Evolutionary conservation across 2,113 vertebrate species (phyloP).

Genomic region (Prochilodus magdalenae): DNA sequence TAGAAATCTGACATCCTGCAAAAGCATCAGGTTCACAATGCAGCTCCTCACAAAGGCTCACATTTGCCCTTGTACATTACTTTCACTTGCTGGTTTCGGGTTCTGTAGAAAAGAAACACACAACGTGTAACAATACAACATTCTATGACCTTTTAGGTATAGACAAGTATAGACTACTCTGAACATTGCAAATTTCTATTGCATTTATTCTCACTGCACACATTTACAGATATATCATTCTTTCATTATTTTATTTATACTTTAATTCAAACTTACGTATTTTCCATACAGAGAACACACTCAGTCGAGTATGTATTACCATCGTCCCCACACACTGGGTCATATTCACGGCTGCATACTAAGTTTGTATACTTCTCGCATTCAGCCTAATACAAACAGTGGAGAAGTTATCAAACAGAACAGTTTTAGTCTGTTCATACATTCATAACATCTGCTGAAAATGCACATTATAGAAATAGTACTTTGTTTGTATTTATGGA

Average conservation of each 20-base stretch:
- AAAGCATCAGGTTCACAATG: not conserved
- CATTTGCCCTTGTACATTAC: slow-evolving; percentile 31
- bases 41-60: not conserved
- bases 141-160: too few relatives aligned
- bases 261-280: slow-evolving; percentile 13
- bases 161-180: too few relatives aligned
- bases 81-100: slow-evolving; percentile 3
- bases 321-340: slow-evolving; percentile 43
- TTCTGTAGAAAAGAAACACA: not conserved
- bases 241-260: too few relatives aligned
- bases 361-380: slow-evolving; percentile 16
- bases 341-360: slow-evolving; percentile 26
- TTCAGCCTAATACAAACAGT: slow-evolving; percentile 13
- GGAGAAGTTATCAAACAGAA: not conserved
- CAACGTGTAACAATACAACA: too few relatives aligned
- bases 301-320: slow-evolving; percentile 33
- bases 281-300: slow-evolving; percentile 37
- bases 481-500: not conserved
- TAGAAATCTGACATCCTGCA: not conserved
- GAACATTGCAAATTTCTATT: too few relatives aligned
- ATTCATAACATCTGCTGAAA: not conserved
- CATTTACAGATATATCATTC: too few relatives aligned
- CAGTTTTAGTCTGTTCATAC: not conserved
- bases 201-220: too few relatives aligned
- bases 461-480: not conserved